Conservation (phyloP, 2,113 vertebrate genomes). For the Natator depressus region DNA sequence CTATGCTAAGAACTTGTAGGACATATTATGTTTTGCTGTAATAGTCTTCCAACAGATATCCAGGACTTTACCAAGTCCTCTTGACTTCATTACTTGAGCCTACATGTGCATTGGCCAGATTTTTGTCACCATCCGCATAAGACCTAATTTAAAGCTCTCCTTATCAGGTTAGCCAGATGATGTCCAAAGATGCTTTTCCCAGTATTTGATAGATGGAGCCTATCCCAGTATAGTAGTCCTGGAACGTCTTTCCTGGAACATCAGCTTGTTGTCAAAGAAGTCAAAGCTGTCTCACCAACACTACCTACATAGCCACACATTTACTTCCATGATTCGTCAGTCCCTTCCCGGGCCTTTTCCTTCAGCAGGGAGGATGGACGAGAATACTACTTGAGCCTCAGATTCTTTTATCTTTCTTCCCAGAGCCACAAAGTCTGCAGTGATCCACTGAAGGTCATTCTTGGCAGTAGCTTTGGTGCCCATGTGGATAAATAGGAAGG, state of each 20-base stretch:
- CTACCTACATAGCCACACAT: not conserved
- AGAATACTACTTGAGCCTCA: not conserved
- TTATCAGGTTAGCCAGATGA: not conserved
- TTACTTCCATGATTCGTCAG: not conserved
- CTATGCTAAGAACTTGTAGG: too few species aligned
- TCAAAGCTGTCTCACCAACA: not conserved
- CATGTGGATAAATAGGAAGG: not conserved
- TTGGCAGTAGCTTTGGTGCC: too few species aligned
- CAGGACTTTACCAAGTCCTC: not conserved
- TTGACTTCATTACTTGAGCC: not conserved
- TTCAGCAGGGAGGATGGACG: not conserved
- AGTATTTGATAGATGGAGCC: not conserved
- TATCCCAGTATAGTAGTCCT: not conserved
- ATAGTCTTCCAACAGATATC: too few species aligned
- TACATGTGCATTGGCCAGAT: not conserved
- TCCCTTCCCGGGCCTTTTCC: too few species aligned
- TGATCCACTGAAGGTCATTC: not conserved
- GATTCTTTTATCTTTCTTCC: not conserved
- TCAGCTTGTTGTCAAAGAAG: not conserved
- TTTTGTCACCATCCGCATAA: not conserved
- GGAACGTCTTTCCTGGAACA: not conserved
- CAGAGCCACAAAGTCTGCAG: not conserved
- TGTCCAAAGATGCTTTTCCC: not conserved
- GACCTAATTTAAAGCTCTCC: not conserved
- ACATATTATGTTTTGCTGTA: too few species aligned